A percentile compares a stretch with the other conserved stretches of the same genome.
Conservation (phyloP, 1,140 invertebrate species). For the Chymomyza costata region DNA sequence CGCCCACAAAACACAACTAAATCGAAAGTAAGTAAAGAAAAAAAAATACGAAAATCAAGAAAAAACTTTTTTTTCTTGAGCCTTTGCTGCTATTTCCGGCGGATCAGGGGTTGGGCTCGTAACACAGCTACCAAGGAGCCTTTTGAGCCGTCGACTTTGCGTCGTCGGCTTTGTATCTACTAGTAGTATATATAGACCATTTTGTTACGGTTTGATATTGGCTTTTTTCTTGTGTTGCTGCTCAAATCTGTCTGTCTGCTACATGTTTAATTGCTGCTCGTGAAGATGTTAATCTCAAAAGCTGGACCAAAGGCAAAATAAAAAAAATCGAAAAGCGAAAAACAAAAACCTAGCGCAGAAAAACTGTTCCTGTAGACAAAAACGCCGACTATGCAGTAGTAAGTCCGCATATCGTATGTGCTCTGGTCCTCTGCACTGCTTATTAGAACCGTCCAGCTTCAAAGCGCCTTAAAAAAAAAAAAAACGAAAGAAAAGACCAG, state of each 20-base stretch:
- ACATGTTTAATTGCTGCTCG: constrained; percentile 49
- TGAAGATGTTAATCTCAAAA: constrained; percentile 49
- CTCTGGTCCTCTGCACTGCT: neutral
- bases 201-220: neutral
- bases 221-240: neutral
- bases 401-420: no score
- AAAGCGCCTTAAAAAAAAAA: neutral
- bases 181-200: no score
- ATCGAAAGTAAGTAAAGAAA: constrained; percentile 39
- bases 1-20: constrained; percentile 52
- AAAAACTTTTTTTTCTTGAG: constrained; percentile 25
- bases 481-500: neutral
- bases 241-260: constrained; percentile 20
- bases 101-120: constrained; percentile 30
- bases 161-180: constrained; percentile 39
- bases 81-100: constrained; percentile 11
- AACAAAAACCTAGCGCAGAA: constrained; percentile 23
- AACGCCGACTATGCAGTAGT: no score
- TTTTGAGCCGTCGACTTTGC: constrained; percentile 47
- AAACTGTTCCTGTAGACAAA: neutral
- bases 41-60: constrained; percentile 26
- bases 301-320: constrained; percentile 29
- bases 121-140: no score
- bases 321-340: constrained; percentile 13
- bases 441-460: no score